Evolutionary conservation across 2,888 invertebrate genomes (phyloP), one percentile per base, ranked within the genome.

Genomic region (Autographa gamma): DNA sequence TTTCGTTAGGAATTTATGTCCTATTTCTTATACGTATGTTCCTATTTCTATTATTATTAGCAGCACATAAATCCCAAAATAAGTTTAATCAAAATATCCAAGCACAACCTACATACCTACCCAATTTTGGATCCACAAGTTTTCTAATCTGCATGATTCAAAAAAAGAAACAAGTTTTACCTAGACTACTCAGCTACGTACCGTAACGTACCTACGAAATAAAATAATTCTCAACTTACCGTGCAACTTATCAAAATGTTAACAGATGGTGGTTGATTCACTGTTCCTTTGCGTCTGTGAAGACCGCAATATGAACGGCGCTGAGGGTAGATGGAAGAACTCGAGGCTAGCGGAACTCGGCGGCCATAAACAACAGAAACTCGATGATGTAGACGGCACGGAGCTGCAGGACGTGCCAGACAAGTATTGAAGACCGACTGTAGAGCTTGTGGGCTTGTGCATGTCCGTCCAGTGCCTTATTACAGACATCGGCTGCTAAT

Each of bases 211-310:
- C 9, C 34, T 34, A 34, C 34, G 34, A 34, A 34, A 34, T 34
- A 34, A 34, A 8, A 34, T 34, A 34, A 11, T 38, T 11, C 38
- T 38, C 38, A 38, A 11, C 11, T 11, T 11, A 38, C 3, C 38
- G 13, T 41, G 0, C 13, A 5, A 34, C 58, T 7, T 5, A 34
- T 60, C 38, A 48, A 38, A 31, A 64, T 59, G 32, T 64, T 76
- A 63, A 14, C 91, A 99, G 98, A 98, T 99, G 97, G 98, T 99
- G 13, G 98, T 99, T 9, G 99, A 99, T 90, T 98, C 99, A 0
- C 95, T 99, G 66, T 98, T 99, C 92, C 94, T 99, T 76, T 99
- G 99, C 91, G 98, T 98, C 86, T 99, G 99, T 89, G 99, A 99
- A 91, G 99, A 98, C 90, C 97, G 98, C 92, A 98, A 98, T 72